phyloP scores from a whole-genome alignment of 2,797 vertebrate genomes.

The Champsocephalus gunnari region DNA sequence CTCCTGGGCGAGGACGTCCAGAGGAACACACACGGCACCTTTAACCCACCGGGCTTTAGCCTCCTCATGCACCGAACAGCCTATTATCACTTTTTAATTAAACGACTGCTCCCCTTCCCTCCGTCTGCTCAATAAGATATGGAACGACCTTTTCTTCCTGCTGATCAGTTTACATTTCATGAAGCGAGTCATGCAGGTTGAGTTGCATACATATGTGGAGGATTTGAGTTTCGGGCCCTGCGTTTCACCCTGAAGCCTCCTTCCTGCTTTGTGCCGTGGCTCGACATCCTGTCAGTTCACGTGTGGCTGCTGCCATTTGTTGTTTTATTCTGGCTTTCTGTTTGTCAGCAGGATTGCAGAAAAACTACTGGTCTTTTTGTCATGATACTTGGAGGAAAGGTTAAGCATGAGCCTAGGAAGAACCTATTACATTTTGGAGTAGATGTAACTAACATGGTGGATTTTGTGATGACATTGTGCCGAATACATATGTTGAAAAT shows the following conservation, averaged over 20 bases:
- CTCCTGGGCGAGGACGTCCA: constrained; percentile 63
- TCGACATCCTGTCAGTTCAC: background rate
- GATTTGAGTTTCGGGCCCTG: constrained; percentile 29
- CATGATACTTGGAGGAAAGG: no score
- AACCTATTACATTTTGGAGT: no score
- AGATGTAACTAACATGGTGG: no score
- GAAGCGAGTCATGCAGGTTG: constrained; percentile 38
- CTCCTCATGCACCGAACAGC: constrained; percentile 52
- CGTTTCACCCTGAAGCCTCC: background rate
- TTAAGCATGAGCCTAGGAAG: no score
- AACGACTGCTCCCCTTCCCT: constrained; percentile 41
- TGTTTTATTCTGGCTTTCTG: no score
- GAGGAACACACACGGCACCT: constrained; percentile 65
- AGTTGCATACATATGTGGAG: constrained; percentile 31
- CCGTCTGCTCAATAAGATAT: constrained; percentile 41
- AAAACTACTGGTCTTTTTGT: no score
- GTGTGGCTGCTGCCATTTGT: no score
- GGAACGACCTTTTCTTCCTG: constrained; percentile 49
- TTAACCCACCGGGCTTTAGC: constrained; percentile 57
- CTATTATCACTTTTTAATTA: constrained; percentile 87
- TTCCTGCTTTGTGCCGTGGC: constrained; percentile 11
- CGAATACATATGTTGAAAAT: no score
- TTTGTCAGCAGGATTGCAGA: no score
- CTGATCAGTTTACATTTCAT: constrained; percentile 50
- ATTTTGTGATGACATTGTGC: no score